Evolutionary conservation across 2,113 vertebrate genomes (phyloP).

Genomic region (Parus major): DNA sequence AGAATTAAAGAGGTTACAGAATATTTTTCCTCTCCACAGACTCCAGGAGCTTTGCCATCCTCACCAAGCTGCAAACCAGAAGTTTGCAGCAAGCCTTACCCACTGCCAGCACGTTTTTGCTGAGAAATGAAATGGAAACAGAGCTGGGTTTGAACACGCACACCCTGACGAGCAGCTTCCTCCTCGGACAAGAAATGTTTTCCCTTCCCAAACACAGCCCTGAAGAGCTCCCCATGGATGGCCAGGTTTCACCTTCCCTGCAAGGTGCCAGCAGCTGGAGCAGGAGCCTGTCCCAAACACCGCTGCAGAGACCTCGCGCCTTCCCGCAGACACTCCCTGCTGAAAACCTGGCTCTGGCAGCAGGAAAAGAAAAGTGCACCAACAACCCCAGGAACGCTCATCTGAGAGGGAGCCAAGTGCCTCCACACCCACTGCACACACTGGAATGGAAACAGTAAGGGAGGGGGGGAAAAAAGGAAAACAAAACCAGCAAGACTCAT

Average conservation of each 20-base stretch:
- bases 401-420: neutral
- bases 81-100: neutral
- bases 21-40: neutral
- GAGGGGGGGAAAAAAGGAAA: neutral
- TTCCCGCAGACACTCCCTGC: neutral
- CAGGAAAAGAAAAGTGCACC: neutral
- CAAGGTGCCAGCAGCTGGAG: neutral
- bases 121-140: neutral
- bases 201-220: neutral
- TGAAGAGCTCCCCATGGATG: rapidly evolving
- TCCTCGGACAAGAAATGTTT: neutral
- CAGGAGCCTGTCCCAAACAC: neutral
- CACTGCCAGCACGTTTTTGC: neutral
- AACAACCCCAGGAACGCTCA: neutral
- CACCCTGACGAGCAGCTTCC: neutral
- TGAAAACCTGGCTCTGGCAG: neutral
- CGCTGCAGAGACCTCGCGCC: neutral
- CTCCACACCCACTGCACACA: neutral
- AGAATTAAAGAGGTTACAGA: neutral
- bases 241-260: neutral
- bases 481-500: neutral
- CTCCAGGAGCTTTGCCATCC: neutral
- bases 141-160: neutral
- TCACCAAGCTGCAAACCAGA: neutral
- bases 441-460: neutral